Evolutionary conservation across 2,113 vertebrate species (phyloP).

Genomic region (Forbesichthys agassizii): DNA sequence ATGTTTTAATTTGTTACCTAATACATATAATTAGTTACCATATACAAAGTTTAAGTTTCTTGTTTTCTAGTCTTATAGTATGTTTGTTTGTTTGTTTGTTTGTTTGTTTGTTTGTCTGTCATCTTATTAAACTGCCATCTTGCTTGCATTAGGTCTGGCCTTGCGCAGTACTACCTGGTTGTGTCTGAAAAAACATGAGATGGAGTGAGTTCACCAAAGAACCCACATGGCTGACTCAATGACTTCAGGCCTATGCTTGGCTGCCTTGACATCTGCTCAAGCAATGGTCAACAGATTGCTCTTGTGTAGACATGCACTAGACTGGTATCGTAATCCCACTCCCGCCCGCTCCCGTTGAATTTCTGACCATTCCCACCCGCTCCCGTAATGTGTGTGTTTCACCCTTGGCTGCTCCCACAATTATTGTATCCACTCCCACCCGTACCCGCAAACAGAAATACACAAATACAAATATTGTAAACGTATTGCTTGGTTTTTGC

Average conservation of each 20-base stretch:
- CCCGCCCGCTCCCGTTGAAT: too few species aligned
- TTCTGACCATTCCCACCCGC: too few species aligned
- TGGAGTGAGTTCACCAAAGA: conserved; percentile 22
- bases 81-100: too few species aligned
- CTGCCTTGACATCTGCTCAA: conserved; percentile 43
- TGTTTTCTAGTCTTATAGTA: neutral
- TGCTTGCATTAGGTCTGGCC: conserved; percentile 40
- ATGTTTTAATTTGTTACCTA: too few species aligned
- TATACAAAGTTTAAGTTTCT: neutral
- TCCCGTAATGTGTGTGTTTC: too few species aligned
- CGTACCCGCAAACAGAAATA: too few species aligned
- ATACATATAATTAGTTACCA: too few species aligned
- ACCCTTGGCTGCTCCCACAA: too few species aligned
- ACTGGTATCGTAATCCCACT: neutral
- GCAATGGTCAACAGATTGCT: conserved; percentile 41
- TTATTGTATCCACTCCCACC: too few species aligned
- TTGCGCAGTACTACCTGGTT: conserved; percentile 3
- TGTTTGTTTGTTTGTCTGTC: conserved; percentile 18
- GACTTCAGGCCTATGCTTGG: conserved; percentile 31
- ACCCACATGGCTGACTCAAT: conserved; percentile 58
- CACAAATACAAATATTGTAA: too few species aligned
- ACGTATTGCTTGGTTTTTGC: too few species aligned
- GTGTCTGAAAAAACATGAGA: neutral
- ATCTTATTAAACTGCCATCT: conserved; percentile 41
- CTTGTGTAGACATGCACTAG: conserved; percentile 11